These are phyloP conservation scores for Orchesella cincta DNA, from an alignment of 1,140 invertebrate species.

Conservation along the genomic window DNA sequence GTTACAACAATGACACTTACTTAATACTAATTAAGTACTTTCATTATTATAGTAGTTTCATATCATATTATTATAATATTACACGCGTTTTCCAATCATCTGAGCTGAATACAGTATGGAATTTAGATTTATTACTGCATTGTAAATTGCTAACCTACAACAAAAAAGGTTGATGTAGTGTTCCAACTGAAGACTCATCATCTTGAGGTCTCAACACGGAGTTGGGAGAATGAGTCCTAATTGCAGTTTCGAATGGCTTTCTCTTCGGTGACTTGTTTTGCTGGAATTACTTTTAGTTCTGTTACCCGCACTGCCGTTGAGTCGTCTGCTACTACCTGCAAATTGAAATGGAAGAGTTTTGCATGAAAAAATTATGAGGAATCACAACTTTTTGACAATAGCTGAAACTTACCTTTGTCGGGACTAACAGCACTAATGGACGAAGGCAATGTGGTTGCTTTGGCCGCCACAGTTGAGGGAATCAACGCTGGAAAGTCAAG, in stretches of 20 bases:
- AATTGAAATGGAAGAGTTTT: too few relatives aligned
- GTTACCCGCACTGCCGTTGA: not conserved
- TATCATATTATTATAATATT: too few relatives aligned
- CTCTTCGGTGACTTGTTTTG: not conserved
- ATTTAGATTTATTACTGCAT: too few relatives aligned
- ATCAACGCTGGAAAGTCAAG: slow-evolving; percentile 38
- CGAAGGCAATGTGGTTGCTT: slow-evolving; percentile 51
- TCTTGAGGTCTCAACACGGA: too few relatives aligned
- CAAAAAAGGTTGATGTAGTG: too few relatives aligned
- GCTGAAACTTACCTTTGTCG: slow-evolving; percentile 43
- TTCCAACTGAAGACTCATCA: too few relatives aligned
- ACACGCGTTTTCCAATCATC: too few relatives aligned
- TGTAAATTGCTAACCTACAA: too few relatives aligned
- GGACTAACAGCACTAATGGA: slow-evolving; percentile 43
- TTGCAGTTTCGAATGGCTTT: slow-evolving; percentile 9
- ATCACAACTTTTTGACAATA: not conserved
- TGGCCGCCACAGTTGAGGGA: slow-evolving; percentile 46
- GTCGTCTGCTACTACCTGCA: slow-evolving; percentile 12
- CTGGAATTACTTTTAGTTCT: slow-evolving; percentile 1
- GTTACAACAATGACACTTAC: too few relatives aligned
- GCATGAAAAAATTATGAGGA: not conserved
- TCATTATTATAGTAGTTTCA: too few relatives aligned
- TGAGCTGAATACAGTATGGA: too few relatives aligned
- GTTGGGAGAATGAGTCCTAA: slow-evolving; percentile 4
- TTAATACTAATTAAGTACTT: too few relatives aligned